Evolutionary conservation across 2,113 vertebrate genomes (phyloP).

Genomic region (Nycticryphes semicollaris): DNA sequence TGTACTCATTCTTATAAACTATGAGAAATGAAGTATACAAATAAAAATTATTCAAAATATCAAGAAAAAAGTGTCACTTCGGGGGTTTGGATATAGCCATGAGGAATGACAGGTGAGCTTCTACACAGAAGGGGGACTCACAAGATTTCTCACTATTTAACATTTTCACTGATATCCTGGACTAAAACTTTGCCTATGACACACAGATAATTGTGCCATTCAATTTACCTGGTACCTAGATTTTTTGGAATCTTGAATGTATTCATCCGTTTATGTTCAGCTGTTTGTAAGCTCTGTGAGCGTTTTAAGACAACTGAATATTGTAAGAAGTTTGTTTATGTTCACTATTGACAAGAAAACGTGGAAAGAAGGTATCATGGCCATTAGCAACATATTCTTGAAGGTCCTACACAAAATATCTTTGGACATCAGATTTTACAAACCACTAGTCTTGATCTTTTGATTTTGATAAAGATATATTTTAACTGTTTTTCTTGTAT

Average conservation of each 20-base stretch:
- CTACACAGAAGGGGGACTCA: no score
- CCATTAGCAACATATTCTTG: background rate
- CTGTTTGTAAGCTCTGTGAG: background rate
- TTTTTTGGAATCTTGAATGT: background rate
- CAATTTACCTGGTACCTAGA: background rate
- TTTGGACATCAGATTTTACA: background rate
- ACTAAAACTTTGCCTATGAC: background rate
- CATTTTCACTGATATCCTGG: background rate
- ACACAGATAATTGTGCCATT: background rate
- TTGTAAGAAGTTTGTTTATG: background rate
- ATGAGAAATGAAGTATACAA: background rate
- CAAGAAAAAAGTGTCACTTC: background rate
- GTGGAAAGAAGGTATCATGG: background rate
- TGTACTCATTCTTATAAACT: accelerated
- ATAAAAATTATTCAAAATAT: background rate
- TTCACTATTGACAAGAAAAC: background rate
- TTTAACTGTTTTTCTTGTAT: background rate
- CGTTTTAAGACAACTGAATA: background rate
- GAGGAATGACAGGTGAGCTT: background rate
- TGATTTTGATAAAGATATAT: background rate
- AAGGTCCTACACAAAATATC: background rate
- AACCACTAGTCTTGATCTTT: background rate
- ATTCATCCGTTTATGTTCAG: background rate
- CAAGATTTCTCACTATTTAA: background rate
- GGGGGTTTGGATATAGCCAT: background rate